Evolutionary conservation across 2,888 invertebrate species (phyloP).

Genomic region (Pterostichus madidus): DNA sequence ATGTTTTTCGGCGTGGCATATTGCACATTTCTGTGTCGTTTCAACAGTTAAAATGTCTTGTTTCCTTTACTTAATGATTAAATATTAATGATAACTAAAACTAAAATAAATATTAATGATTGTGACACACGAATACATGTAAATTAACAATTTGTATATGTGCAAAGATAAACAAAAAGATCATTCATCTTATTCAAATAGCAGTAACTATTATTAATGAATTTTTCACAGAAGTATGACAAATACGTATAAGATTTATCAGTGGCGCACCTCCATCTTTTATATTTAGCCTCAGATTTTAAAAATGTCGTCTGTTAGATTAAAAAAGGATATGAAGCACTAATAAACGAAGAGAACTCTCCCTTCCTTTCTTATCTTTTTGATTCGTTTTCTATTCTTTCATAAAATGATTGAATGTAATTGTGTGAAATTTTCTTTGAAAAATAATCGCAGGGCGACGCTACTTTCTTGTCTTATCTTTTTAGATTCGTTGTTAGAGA

Average conservation of each 20-base stretch:
- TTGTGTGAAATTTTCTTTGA: too few species aligned
- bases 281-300: too few species aligned
- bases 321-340: too few species aligned
- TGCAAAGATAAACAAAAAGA: neutral
- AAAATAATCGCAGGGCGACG: too few species aligned
- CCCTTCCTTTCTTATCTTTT: too few species aligned
- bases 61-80: neutral
- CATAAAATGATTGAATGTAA: too few species aligned
- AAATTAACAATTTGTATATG: conserved; percentile 26
- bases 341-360: too few species aligned
- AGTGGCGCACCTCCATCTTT: too few species aligned
- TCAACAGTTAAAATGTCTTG: conserved; percentile 18
- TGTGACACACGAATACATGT: conserved; percentile 28
- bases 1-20: neutral
- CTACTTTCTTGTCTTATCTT: too few species aligned
- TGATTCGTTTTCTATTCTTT: too few species aligned
- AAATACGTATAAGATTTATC: neutral
- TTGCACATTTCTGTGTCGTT: conserved; percentile 10
- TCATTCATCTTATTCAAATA: conserved; percentile 9
- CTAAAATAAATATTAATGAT: conserved; percentile 18
- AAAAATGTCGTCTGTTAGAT: too few species aligned
- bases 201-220: neutral
- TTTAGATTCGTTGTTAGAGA: too few species aligned
- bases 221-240: neutral
- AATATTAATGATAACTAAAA: neutral